Conservation (phyloP, 2,797 vertebrate genomes). For the Muscicapa striata region DNA sequence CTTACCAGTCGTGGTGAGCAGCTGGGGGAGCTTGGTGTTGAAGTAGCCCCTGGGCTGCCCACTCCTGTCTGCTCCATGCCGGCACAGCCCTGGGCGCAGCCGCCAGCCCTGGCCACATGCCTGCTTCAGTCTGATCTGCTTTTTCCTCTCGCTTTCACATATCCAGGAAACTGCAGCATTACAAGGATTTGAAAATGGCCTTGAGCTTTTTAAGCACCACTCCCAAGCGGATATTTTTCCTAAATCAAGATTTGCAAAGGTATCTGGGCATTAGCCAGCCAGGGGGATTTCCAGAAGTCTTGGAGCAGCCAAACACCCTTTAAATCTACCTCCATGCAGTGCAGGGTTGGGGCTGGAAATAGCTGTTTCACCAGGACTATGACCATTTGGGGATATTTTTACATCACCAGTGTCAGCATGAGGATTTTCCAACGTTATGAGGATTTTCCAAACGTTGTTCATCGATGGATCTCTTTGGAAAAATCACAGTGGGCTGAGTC, state of each 20-base stretch:
- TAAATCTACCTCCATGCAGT: background rate
- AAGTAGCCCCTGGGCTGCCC: background rate
- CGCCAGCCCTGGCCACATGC: background rate
- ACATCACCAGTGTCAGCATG: background rate
- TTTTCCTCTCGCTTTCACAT: conserved; percentile 52
- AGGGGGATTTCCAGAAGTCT: background rate
- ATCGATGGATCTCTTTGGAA: background rate
- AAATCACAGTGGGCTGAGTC: background rate
- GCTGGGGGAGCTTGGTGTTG: background rate
- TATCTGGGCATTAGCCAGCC: background rate
- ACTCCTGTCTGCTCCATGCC: background rate
- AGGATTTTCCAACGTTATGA: background rate
- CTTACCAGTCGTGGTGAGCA: background rate
- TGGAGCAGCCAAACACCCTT: background rate
- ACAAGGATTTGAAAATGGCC: conserved; percentile 34
- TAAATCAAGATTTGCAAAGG: conserved; percentile 52
- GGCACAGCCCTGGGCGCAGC: background rate
- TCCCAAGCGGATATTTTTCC: conserved; percentile 1
- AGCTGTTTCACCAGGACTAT: background rate
- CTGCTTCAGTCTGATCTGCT: conserved; percentile 23
- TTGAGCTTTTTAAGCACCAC: conserved; percentile 44
- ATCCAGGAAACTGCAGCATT: conserved; percentile 2
- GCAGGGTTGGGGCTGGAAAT: background rate
- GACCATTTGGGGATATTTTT: background rate
- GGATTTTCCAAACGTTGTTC: background rate